Evolutionary conservation across 1,140 invertebrate genomes (phyloP), one percentile per base, ranked within the genome.

Genomic region (Spodoptera litura): DNA sequence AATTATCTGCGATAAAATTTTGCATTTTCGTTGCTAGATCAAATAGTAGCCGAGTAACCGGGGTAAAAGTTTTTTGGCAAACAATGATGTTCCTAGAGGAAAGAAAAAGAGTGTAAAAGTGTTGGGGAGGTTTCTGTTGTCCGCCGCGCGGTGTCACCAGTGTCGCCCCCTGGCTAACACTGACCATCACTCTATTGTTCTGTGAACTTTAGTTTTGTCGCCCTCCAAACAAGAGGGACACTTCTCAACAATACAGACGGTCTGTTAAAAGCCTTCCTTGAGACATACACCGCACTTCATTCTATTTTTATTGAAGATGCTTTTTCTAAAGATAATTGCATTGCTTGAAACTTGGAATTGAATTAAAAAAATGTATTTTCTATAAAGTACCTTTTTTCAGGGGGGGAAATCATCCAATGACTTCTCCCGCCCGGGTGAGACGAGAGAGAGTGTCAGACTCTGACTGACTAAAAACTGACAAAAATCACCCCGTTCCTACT

Each of bases 181-280:
- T 71, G 68, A 66, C 71, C 68, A 64, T 75, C 31, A 74, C 80
- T 81, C 77, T 64, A 75, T 73, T 81, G 80, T 78, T 77, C 64
- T 64, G 15, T 13, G 52, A 80, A 80, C 66, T 80, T 80, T 77
- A 74, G 55, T 78, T 74, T 61, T 44, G 13, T 74, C 38, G 71
- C 71, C 56, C 61, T n/a, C 64, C 61, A 12, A 68, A 68, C 68
- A 56, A 78, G 59, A n/a, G 25, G 56, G 79, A 77, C 49, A 52
- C 59, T 64, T 64, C 61, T 13, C 11, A 62, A 56, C 70, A 56
- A 56, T 53, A 56, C 27, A 72, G 27, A 56, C 53, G 35, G 61
- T 64, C 44, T 55, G 52, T 71, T 71, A 71, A 71, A 71, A 71
- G 68, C 68, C 44, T 66, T 66, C 44, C 62, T 51, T 66, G 62